Evolutionary conservation across 1,140 invertebrate species (phyloP), one percentile per base, ranked within the genome.

Genomic region (Eumeta japonica): DNA sequence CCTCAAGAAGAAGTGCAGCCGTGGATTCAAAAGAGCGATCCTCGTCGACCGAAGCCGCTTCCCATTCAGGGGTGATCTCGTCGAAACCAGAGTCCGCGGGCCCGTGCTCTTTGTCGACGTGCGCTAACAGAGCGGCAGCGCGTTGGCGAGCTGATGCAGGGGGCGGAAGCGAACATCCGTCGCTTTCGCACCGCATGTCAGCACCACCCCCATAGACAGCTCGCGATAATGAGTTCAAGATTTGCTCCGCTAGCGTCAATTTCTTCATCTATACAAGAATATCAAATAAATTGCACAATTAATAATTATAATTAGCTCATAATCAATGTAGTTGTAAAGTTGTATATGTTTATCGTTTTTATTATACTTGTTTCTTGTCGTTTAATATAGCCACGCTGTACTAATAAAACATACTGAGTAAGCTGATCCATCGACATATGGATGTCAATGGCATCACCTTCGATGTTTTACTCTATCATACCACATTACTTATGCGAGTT

Each of bases 1-100:
- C 92, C 63, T 94, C 90, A 3, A 94, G 83, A 16, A 93, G 79
- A 49, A 93, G 87, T 48, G 87, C 83, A 49, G 93, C 62, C 2
- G 57, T 71, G 10, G 58, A 71, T 35, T 75, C 67, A 34, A 75
- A 62, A 0, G 66, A 71, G 19, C 53, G 58, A 35, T 71, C 70
- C 10, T 76, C 74, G 2, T 75, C 74, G 0, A 58, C 43, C 3
- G 75, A 44, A 0, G 64, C 60, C 0, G 65, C 59, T 34, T 76
- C 74, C 35, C 59, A 71, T 39, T 76, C 72, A 0, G 71, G 70
- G 2, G 74, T 72, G 14, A 76, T 58, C 35, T 76, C 74, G 46
- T 75, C 59, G 2, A 67, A 37, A 24, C 64, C 64, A 10, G 62
- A 70, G 30, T 74, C 72, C 3, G 66, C 16, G 71, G 51, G 34